These are phyloP conservation scores for Mythimna impura DNA, from an alignment of 2,888 invertebrate genomes.

Conservation along the genomic window DNA sequence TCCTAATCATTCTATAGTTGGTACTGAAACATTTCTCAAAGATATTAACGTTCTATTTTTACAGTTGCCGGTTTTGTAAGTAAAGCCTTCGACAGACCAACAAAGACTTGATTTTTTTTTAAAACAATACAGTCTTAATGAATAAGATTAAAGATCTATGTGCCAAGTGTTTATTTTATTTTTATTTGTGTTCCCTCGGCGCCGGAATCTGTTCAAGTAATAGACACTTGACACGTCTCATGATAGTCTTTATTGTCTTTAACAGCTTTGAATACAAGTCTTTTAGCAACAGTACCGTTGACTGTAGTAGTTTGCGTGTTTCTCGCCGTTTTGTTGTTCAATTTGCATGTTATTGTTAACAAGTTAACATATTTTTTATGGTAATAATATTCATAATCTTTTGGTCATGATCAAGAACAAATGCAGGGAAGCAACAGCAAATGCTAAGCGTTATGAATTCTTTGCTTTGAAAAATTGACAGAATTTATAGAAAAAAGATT, in stretches of 20 bases:
- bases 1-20: background rate
- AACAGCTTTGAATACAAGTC: slow-evolving; percentile 24
- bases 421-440: background rate
- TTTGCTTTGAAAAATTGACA: too few species aligned
- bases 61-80: background rate
- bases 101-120: slow-evolving; percentile 33
- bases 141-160: slow-evolving; percentile 34
- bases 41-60: background rate
- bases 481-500: too few species aligned
- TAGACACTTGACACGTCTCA: slow-evolving; percentile 43
- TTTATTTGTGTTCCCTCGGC: slow-evolving; percentile 28
- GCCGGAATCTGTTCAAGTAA: slow-evolving; percentile 43
- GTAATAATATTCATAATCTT: slow-evolving; percentile 14
- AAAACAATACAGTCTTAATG: slow-evolving; percentile 23
- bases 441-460: background rate
- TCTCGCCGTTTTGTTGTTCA: slow-evolving; percentile 4
- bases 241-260: slow-evolving; percentile 37
- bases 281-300: slow-evolving; percentile 17
- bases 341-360: slow-evolving; percentile 41
- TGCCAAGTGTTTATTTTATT: too few species aligned
- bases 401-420: slow-evolving; percentile 5
- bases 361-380: slow-evolving; percentile 14
- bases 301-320: slow-evolving; percentile 30
- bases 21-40: background rate
- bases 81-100: background rate